Percentiles rank a stretch among this genome's conserved stretches.
Conservation (phyloP, 1,140 invertebrate genomes). For the Philopotamus ludificatus region DNA sequence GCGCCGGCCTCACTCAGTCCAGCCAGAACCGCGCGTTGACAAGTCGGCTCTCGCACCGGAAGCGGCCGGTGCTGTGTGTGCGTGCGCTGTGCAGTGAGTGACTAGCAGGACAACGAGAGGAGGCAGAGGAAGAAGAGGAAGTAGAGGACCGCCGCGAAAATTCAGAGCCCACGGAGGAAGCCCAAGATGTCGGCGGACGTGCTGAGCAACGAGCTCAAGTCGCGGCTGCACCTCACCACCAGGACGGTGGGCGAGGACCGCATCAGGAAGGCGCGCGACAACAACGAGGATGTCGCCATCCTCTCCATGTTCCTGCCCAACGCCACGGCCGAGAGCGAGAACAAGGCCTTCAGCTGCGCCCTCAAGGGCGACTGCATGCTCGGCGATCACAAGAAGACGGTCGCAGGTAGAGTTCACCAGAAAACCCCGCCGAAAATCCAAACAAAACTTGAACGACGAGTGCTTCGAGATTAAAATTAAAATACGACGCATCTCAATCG, state of each 20-base stretch:
- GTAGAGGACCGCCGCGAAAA: slow-evolving; percentile 10
- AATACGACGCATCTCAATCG: too few relatives aligned
- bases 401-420: too few relatives aligned
- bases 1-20: neutral
- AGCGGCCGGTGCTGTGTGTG: neutral
- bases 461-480: too few relatives aligned
- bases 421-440: too few relatives aligned
- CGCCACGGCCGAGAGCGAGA: slow-evolving; percentile 64
- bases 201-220: slow-evolving; percentile 73
- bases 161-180: slow-evolving; percentile 35
- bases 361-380: slow-evolving; percentile 69
- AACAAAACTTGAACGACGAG: too few relatives aligned
- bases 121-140: neutral
- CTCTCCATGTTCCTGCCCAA: slow-evolving; percentile 78
- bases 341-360: slow-evolving; percentile 73
- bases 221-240: slow-evolving; percentile 67
- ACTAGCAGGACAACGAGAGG: neutral
- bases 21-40: slow-evolving; percentile 16
- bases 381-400: slow-evolving; percentile 73
- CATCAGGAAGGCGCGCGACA: slow-evolving; percentile 72
- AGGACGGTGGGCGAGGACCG: slow-evolving; percentile 75
- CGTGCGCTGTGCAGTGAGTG: too few relatives aligned
- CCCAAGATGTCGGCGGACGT: slow-evolving; percentile 68
- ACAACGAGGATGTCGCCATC: slow-evolving; percentile 82
- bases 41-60: neutral